Percentiles rank a stretch among this genome's conserved stretches.
These are phyloP conservation scores for Myrmophylax atrothorax DNA, from an alignment of 2,113 vertebrate genomes.

Conservation along the genomic window DNA sequence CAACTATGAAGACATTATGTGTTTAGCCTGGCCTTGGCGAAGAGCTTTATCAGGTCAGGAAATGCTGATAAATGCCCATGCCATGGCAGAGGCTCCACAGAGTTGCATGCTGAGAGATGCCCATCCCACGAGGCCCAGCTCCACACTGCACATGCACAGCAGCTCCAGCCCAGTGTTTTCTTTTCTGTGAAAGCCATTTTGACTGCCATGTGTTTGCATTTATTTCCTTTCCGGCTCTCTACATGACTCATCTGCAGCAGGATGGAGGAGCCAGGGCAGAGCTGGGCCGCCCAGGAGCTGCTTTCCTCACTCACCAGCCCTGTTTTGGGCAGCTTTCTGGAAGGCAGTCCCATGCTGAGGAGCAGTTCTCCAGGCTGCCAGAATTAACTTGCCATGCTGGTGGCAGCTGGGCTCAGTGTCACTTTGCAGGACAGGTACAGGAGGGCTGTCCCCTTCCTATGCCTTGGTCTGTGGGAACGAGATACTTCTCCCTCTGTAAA, in stretches of 20 bases:
- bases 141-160: not conserved
- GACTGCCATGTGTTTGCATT: slow-evolving; percentile 57
- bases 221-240: slow-evolving; percentile 32
- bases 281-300: not conserved
- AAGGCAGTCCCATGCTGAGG: not conserved
- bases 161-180: slow-evolving; percentile 25
- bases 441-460: not conserved
- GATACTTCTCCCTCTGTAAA: not conserved
- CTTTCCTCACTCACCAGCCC: not conserved
- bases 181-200: slow-evolving; percentile 48
- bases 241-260: slow-evolving; percentile 13
- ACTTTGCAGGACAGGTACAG: not conserved
- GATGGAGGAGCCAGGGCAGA: not conserved
- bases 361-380: not conserved
- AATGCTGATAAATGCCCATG: not conserved
- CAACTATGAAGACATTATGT: not conserved
- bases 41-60: not conserved
- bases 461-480: not conserved
- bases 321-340: not conserved
- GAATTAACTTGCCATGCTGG: not conserved
- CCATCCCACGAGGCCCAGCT: not conserved
- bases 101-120: not conserved
- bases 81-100: not conserved
- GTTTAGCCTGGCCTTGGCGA: not conserved
- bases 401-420: not conserved